These are phyloP conservation scores for Pseudopleuronectes americanus DNA, from an alignment of 2,797 vertebrate species.

Conservation along the genomic window DNA sequence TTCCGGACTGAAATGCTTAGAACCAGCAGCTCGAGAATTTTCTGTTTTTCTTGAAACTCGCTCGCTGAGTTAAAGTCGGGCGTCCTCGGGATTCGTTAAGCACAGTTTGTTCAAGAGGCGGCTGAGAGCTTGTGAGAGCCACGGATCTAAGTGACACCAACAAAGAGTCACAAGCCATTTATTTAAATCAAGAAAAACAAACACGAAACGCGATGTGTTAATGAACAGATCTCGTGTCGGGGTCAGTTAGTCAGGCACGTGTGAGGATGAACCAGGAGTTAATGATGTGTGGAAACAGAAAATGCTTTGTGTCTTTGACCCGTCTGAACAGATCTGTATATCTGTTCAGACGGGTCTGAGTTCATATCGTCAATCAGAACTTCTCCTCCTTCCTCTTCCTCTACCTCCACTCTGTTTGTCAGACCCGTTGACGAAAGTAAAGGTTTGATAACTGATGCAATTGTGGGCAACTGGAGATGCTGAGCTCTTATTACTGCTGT, in stretches of 20 bases:
- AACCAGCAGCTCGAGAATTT: slow-evolving; percentile 3
- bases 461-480: neutral
- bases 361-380: too few species aligned
- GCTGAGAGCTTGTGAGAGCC: slow-evolving; percentile 21
- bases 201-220: too few species aligned
- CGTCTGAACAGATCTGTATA: too few species aligned
- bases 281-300: too few species aligned
- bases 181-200: too few species aligned
- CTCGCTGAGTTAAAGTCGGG: slow-evolving; percentile 2
- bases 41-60: neutral
- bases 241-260: too few species aligned
- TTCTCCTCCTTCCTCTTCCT: too few species aligned
- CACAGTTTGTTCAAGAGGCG: slow-evolving; percentile 17
- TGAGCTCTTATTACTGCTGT: neutral
- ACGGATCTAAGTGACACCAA: slow-evolving; percentile 7
- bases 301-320: too few species aligned
- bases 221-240: too few species aligned
- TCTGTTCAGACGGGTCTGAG: too few species aligned
- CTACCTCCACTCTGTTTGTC: neutral
- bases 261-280: too few species aligned
- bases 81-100: slow-evolving; percentile 16
- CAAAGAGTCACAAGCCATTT: too few species aligned
- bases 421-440: neutral
- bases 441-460: slow-evolving; percentile 1
- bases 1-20: neutral